Evolutionary conservation across 2,113 vertebrate genomes (phyloP).

Genomic region (Peromyscus leucopus): DNA sequence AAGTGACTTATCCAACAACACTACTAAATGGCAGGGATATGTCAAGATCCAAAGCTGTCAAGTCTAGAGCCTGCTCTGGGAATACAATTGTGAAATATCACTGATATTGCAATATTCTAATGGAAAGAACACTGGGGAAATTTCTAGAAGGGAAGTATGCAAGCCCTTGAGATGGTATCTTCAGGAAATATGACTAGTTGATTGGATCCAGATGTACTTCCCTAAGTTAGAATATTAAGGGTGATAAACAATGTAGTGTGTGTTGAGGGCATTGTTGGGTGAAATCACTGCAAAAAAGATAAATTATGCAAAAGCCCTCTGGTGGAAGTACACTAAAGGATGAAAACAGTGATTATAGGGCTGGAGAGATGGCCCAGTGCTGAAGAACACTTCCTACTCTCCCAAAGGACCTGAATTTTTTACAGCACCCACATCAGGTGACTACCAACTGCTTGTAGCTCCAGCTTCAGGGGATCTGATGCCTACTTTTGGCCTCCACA

Average conservation of each 20-base stretch:
- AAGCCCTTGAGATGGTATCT: not conserved
- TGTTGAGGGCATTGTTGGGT: not conserved
- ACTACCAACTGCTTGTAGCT: not conserved
- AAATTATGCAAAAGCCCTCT: not conserved
- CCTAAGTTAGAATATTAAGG: not conserved
- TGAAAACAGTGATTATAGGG: not conserved
- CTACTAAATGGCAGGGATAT: not conserved
- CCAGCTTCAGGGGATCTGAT: not conserved
- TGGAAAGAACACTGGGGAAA: not conserved
- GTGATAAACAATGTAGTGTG: slow-evolving; percentile 24
- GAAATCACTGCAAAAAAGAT: slow-evolving; percentile 6
- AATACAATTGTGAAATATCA: not conserved
- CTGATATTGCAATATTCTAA: not conserved
- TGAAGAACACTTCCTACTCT: not conserved
- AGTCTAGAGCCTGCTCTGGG: not conserved
- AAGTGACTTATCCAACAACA: not conserved
- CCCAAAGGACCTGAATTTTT: not conserved
- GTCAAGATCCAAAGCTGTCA: not conserved
- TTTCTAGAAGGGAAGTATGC: not conserved
- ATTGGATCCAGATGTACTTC: not conserved
- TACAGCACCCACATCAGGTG: not conserved
- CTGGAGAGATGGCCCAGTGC: not conserved
- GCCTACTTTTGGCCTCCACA: not conserved
- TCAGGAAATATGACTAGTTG: not conserved
- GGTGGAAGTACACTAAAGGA: not conserved